Evolutionary conservation across 2,888 invertebrate genomes (phyloP).

Genomic region (Rhingia campestris): DNA sequence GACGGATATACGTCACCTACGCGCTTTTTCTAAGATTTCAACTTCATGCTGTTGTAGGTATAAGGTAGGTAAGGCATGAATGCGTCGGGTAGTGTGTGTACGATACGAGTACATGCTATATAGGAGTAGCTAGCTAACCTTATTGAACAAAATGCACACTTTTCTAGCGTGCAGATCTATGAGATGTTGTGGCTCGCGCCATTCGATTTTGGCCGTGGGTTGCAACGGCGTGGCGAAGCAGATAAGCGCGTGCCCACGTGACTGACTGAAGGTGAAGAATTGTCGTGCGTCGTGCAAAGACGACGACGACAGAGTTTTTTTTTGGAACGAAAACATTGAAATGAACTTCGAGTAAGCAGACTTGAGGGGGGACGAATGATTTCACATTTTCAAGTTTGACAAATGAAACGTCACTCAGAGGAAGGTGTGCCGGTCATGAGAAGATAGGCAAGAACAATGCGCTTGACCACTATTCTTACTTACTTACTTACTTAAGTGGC

Average conservation of each 20-base stretch:
- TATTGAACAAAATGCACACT: conserved; percentile 22
- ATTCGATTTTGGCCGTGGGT: conserved; percentile 59
- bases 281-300: conserved; percentile 45
- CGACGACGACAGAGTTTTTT: conserved; percentile 28
- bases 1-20: conserved; percentile 52
- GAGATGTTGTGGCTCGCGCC: conserved; percentile 61
- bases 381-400: conserved; percentile 23
- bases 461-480: too few species aligned
- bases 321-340: not conserved
- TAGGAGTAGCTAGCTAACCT: not conserved
- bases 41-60: not conserved
- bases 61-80: not conserved
- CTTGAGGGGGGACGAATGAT: not conserved
- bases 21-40: conserved; percentile 14
- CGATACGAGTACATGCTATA: not conserved
- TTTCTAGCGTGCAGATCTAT: conserved; percentile 54
- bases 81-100: conserved; percentile 7
- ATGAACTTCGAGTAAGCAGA: not conserved
- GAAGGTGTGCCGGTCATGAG: not conserved
- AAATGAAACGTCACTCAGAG: too few species aligned
- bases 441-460: too few species aligned
- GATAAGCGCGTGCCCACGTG: conserved; percentile 67
- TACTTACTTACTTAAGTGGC: too few species aligned
- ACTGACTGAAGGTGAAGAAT: conserved; percentile 68
- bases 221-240: conserved; percentile 58